These are phyloP conservation scores for Melanotaenia nigrans DNA, from an alignment of 2,797 vertebrate genomes.

Conservation along the genomic window DNA sequence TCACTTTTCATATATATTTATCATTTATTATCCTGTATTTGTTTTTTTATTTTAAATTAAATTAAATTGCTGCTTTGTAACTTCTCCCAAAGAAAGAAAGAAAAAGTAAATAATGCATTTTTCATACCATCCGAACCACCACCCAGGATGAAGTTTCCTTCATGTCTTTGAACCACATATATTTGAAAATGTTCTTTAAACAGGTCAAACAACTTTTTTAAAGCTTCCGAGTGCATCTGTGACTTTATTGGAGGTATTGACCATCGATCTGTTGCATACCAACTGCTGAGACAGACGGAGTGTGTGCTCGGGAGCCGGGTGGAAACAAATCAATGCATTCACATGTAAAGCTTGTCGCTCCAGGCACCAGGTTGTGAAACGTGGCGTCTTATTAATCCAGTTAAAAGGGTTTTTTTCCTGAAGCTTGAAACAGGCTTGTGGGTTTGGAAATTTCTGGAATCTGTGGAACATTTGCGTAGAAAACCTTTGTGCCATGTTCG, in stretches of 20 bases:
- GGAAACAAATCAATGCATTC: slow-evolving; percentile 23
- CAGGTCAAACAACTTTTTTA: no score
- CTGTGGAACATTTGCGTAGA: not conserved
- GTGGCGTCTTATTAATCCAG: not conserved
- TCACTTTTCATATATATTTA: no score
- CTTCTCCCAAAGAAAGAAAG: no score
- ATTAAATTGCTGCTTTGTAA: no score
- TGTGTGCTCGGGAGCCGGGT: not conserved
- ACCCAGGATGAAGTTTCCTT: no score
- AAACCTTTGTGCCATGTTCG: not conserved
- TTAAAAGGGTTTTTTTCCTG: not conserved
- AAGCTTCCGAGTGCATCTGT: no score
- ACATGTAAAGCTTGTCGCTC: slow-evolving; percentile 9
- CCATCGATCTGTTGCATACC: not conserved
- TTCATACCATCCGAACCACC: no score
- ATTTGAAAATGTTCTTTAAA: no score
- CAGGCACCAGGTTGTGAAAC: slow-evolving; percentile 27
- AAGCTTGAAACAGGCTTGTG: slow-evolving; percentile 12
- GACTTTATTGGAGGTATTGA: not conserved
- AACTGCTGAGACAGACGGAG: not conserved
- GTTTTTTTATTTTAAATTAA: no score
- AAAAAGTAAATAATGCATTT: no score
- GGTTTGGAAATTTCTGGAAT: not conserved
- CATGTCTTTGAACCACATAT: no score
- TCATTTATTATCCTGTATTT: no score